Evolutionary conservation across 2,113 vertebrate species (phyloP).

Genomic region (Andinoacara biseriatus): DNA sequence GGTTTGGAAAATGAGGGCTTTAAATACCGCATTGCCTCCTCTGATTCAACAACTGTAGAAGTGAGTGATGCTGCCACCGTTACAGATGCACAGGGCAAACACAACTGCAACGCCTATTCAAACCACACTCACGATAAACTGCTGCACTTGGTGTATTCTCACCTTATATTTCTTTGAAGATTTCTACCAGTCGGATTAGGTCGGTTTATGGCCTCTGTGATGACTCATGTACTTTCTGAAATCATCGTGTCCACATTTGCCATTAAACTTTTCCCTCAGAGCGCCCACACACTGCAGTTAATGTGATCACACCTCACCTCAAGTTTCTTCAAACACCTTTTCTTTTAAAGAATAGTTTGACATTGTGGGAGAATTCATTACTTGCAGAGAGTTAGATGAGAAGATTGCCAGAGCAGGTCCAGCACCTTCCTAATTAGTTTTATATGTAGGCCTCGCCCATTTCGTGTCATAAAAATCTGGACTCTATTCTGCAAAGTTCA

Average conservation of each 20-base stretch:
- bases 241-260: conserved; percentile 17
- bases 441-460: neutral
- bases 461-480: neutral
- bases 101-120: neutral
- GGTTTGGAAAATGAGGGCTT: conserved; percentile 9
- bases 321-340: neutral
- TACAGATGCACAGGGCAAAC: neutral
- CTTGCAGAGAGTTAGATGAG: neutral
- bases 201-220: conserved; percentile 14
- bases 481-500: neutral
- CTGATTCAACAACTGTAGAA: conserved; percentile 6
- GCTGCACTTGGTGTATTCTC: neutral
- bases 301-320: conserved; percentile 22
- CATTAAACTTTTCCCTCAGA: neutral
- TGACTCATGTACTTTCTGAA: conserved; percentile 50
- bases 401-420: neutral
- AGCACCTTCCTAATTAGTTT: neutral
- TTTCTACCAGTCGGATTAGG: neutral
- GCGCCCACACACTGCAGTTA: conserved; percentile 13
- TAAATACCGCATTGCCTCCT: conserved; percentile 24
- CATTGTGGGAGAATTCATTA: conserved; percentile 16
- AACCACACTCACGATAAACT: neutral
- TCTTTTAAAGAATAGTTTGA: conserved; percentile 12
- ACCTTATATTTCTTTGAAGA: neutral
- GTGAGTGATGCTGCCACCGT: neutral